Conservation (phyloP, 64 coral and sea anemone genomes). For the Stichodactyla mertensii region DNA sequence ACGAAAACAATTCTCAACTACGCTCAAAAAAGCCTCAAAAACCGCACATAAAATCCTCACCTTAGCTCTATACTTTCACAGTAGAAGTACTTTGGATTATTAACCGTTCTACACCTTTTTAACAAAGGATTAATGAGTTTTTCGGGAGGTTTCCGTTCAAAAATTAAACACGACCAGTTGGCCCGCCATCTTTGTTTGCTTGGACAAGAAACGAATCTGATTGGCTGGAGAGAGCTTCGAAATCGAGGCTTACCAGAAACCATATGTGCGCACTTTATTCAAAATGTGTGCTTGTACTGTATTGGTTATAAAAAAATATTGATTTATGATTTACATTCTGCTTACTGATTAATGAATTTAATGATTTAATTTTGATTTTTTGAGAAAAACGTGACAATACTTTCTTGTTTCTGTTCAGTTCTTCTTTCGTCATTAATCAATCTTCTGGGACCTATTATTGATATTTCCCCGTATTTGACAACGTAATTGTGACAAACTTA, state of each 20-base stretch:
- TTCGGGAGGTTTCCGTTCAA: conserved; percentile 4
- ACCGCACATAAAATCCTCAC: background rate
- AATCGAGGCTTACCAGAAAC: background rate
- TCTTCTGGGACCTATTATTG: too few species aligned
- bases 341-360: too few species aligned
- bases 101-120: background rate
- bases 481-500: too few species aligned
- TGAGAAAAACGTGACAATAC: too few species aligned
- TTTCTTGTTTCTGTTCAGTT: too few species aligned
- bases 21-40: background rate
- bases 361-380: too few species aligned
- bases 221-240: background rate
- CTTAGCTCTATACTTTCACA: background rate
- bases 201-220: background rate
- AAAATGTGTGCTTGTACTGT: background rate
- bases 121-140: background rate
- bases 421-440: too few species aligned
- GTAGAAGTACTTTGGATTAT: background rate
- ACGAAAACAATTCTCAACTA: background rate
- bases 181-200: conserved; percentile 7
- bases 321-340: too few species aligned
- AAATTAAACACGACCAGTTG: background rate
- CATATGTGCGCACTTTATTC: too few species aligned
- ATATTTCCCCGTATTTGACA: too few species aligned
- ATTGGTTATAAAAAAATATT: too few species aligned